phyloP scores from a whole-genome alignment of 2,888 invertebrate genomes.

The Eristalis intricaria region DNA sequence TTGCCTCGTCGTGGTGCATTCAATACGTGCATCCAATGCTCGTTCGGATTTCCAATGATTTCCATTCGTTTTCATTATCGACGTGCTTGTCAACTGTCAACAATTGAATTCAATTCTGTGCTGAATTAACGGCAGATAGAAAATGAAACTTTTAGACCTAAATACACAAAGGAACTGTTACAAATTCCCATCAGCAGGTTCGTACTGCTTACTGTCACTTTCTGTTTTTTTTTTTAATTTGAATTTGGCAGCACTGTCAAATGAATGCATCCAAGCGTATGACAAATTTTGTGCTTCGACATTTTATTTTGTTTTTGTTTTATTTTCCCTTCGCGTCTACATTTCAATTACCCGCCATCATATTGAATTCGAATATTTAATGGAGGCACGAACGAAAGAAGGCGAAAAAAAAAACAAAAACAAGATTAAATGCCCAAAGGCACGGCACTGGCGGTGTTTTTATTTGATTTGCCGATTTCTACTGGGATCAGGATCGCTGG shows the following conservation, averaged over 20 bases:
- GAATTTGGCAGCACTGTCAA: conserved; percentile 4
- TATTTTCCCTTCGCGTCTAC: conserved; percentile 27
- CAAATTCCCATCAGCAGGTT: neutral
- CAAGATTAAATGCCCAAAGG: neutral
- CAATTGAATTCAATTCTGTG: conserved; percentile 43
- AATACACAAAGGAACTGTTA: conserved; percentile 9
- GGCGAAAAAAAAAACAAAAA: neutral
- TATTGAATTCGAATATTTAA: conserved; percentile 78
- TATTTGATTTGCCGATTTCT: conserved; percentile 48
- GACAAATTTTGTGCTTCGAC: neutral
- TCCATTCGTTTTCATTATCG: neutral
- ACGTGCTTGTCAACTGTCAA: neutral
- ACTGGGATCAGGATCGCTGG: neutral
- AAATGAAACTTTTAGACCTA: conserved; percentile 45
- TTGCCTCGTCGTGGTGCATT: neutral
- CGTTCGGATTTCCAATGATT: neutral
- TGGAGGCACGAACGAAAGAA: conserved; percentile 2
- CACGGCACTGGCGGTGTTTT: conserved; percentile 1
- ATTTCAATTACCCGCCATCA: conserved; percentile 77
- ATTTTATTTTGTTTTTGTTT: neutral
- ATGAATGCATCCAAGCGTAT: conserved; percentile 7
- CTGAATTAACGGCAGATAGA: conserved; percentile 53
- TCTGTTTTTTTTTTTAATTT: neutral
- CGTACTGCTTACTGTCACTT: neutral
- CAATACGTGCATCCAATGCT: neutral